phyloP scores from a whole-genome alignment of 2,797 vertebrate species.

The Tachyglossus aculeatus region DNA sequence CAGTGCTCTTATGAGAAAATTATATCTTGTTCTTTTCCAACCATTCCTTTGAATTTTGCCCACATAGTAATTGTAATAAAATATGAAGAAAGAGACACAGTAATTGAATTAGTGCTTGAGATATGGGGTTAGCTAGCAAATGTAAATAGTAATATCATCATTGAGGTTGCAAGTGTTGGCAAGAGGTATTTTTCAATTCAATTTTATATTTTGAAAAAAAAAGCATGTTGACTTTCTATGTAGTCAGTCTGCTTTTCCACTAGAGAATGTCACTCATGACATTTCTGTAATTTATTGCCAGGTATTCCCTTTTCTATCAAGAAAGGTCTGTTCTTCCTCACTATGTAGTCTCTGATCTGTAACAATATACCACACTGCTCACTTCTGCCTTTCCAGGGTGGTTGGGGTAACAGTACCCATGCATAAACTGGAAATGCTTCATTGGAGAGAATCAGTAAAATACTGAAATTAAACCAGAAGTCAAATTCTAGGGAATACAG shows the following conservation, averaged over 20 bases:
- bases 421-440: neutral
- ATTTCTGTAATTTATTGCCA: slow-evolving; percentile 16
- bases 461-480: neutral
- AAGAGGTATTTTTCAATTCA: no score
- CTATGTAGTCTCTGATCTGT: neutral
- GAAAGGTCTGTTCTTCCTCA: slow-evolving; percentile 7
- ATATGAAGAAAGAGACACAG: no score
- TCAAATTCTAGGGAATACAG: neutral
- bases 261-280: slow-evolving; percentile 21
- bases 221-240: no score
- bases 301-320: neutral
- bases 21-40: no score
- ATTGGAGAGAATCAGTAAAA: neutral
- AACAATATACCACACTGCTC: neutral
- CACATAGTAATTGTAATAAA: no score
- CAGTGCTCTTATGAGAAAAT: no score
- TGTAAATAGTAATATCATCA: no score
- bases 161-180: no score
- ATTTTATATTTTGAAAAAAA: no score
- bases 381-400: neutral
- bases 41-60: no score
- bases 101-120: no score
- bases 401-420: neutral
- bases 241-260: slow-evolving; percentile 20
- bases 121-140: no score